Evolutionary conservation across 2,888 invertebrate species (phyloP), one percentile per base, ranked within the genome.

Genomic region (Hypena proboscidalis): DNA sequence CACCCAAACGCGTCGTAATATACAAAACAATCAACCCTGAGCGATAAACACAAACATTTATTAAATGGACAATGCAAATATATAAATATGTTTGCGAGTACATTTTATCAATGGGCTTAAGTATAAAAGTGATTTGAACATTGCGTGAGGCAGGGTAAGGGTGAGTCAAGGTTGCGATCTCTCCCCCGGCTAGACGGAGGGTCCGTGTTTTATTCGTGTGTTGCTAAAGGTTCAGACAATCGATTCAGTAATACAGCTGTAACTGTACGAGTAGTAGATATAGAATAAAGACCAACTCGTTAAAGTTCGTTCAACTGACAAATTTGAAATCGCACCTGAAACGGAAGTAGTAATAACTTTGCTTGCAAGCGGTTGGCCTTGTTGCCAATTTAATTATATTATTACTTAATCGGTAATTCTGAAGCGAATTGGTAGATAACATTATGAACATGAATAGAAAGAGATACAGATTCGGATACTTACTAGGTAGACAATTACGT

Each of bases 151-250:
- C 26, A 44, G 26, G 44, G 31, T 38, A 72, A 69, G 80, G 80
- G 77, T 70, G 70, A 34, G 21, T 55, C 74, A 80, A 81, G 89
- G 89, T 81, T 83, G 66, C 50, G 43, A 70, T 70, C 63, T 72
- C 79, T 72, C 85, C 85, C 86, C 65, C 63, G 64, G 64, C 79
- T 78, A 87, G 85, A 87, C 86, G 58, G 72, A 76, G 85, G 86
- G 88, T 64, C 58, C 67, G 58, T 42, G 58, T 32, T 60, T 59
- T 65, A 68, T 58, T 22, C 56, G 64, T 58, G 52, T 56, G 60
- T 59, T 58, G 63, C 56, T 60, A 64, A 68, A 55, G 50, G 65
- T 66, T 62, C 56, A 63, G 43, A 59, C 67, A 72, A 76, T 74
- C 69, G 69, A 74, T 76, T 63, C 46, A 43, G 27, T 27, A 17